A percentile compares a stretch with the other conserved stretches of the same genome.
Conservation (phyloP, 2,797 vertebrate species). For the Macroramphosus scolopax region DNA sequence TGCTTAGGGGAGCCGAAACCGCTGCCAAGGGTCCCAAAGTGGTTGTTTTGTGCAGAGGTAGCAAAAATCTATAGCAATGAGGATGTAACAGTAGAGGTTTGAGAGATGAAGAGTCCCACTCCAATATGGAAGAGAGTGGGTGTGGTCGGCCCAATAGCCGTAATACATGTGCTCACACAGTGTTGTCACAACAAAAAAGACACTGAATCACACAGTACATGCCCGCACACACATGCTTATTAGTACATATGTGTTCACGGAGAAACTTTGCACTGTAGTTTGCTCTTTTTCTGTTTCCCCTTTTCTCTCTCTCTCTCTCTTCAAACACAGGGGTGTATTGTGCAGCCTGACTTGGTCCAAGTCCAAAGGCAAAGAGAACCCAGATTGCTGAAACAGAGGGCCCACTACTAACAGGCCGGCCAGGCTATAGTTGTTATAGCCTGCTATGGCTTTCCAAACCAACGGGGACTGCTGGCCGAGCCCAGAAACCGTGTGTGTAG, state of each 20-base stretch:
- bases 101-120: slow-evolving; percentile 22
- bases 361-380: slow-evolving; percentile 74
- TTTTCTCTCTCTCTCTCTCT: slow-evolving; percentile 29
- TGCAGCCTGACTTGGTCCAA: slow-evolving; percentile 64
- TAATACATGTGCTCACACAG: slow-evolving; percentile 2
- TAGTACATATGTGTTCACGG: slow-evolving; percentile 26
- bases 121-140: slow-evolving; percentile 7
- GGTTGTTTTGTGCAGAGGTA: slow-evolving; percentile 50
- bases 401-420: slow-evolving; percentile 61
- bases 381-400: slow-evolving; percentile 75
- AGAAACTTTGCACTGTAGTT: slow-evolving; percentile 30
- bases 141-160: slow-evolving; percentile 11
- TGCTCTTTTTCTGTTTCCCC: slow-evolving; percentile 15
- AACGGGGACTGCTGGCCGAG: slow-evolving; percentile 56
- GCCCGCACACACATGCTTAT: slow-evolving; percentile 22
- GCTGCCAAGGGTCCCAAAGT: slow-evolving; percentile 38
- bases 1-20: slow-evolving; percentile 17
- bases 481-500: slow-evolving; percentile 35
- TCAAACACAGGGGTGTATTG: slow-evolving; percentile 74
- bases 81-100: slow-evolving; percentile 45
- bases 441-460: slow-evolving; percentile 62
- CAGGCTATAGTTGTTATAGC: slow-evolving; percentile 63
- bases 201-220: slow-evolving; percentile 9
- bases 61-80: slow-evolving; percentile 37
- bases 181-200: slow-evolving; percentile 31